These are phyloP conservation scores for Cephonodes hylas DNA, from an alignment of 2,888 invertebrate species.

Conservation along the genomic window DNA sequence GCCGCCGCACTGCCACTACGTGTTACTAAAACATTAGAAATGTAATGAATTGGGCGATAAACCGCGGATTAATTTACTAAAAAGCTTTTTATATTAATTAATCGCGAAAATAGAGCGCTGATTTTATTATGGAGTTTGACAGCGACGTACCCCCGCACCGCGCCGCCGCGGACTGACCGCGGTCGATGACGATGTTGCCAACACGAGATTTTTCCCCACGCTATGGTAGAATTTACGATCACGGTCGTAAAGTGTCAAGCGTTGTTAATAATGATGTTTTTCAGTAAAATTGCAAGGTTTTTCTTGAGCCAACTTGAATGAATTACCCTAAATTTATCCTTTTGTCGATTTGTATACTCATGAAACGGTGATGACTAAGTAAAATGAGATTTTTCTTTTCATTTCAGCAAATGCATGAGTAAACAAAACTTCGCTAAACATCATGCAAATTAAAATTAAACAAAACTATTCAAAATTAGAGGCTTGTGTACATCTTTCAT, in stretches of 20 bases:
- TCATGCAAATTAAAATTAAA: no score
- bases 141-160: conserved; percentile 53
- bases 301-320: background rate
- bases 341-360: background rate
- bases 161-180: conserved; percentile 44
- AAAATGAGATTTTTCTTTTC: background rate
- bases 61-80: conserved; percentile 56
- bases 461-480: no score
- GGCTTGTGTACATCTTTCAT: no score
- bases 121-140: conserved; percentile 63
- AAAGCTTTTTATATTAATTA: conserved; percentile 58
- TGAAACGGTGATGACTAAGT: background rate
- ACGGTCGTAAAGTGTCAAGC: background rate
- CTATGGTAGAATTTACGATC: background rate
- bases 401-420: background rate
- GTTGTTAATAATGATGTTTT: background rate
- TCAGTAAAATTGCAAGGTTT: background rate
- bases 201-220: background rate
- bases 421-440: no score
- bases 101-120: conserved; percentile 50
- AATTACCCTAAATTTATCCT: background rate
- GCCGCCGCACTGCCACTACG: conserved; percentile 1
- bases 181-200: conserved; percentile 69
- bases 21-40: conserved; percentile 31
- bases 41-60: conserved; percentile 35